phyloP scores from a whole-genome alignment of 2,888 invertebrate species.

The Rhagonycha lutea region DNA sequence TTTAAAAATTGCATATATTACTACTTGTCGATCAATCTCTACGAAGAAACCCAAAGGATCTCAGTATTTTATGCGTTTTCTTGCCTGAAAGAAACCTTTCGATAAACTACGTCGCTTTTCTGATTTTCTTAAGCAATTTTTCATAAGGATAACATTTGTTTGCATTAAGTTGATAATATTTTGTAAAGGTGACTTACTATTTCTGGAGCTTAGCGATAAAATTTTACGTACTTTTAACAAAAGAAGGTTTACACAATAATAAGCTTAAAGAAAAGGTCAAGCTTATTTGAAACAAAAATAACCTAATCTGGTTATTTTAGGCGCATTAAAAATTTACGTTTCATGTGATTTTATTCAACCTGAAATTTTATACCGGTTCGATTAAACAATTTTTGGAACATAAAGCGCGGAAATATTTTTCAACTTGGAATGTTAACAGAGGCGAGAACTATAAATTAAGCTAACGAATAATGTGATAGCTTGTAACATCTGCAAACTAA shows the following conservation, averaged over 20 bases:
- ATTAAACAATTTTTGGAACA: neutral
- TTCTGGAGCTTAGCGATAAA: conserved; percentile 6
- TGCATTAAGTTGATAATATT: conserved; percentile 1
- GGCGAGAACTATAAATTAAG: conserved; percentile 12
- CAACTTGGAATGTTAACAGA: conserved; percentile 7
- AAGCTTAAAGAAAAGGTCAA: conserved; percentile 10
- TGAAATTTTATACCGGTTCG: neutral
- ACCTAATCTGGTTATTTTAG: neutral
- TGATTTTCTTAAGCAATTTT: neutral
- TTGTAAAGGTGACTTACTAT: neutral
- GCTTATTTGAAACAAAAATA: neutral
- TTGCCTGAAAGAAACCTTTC: neutral
- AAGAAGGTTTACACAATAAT: neutral
- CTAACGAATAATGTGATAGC: neutral
- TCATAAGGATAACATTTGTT: neutral
- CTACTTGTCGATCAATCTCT: neutral
- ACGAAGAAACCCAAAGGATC: neutral
- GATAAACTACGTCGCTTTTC: neutral
- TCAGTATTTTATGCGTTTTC: neutral
- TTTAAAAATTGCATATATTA: too few relatives aligned
- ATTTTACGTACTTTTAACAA: conserved; percentile 2
- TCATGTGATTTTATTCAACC: neutral
- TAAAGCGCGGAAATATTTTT: conserved; percentile 1
- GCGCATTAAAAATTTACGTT: neutral
- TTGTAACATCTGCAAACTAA: conserved; percentile 16